phyloP scores from a whole-genome alignment of 2,888 invertebrate species.

The Ctenicera cuprea region DNA sequence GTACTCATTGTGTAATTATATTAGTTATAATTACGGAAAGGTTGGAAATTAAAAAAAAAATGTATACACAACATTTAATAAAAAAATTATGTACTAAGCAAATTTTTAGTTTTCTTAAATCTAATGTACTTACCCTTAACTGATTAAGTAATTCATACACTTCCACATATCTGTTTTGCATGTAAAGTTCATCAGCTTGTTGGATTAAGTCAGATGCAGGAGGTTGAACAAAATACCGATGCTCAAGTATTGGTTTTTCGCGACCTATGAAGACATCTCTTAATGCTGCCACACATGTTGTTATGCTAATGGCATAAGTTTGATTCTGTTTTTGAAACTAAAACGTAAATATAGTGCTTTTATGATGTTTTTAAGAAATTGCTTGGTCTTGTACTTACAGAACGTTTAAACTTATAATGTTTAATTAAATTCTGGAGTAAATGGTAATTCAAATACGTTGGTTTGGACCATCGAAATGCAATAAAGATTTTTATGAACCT shows the following conservation, averaged over 20 bases:
- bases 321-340: neutral
- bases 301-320: neutral
- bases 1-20: too few species aligned
- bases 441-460: too few species aligned
- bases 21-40: too few species aligned
- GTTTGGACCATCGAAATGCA: too few species aligned
- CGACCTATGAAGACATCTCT: neutral
- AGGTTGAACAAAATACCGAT: neutral
- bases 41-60: too few species aligned
- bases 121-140: slow-evolving; percentile 14
- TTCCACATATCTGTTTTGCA: slow-evolving; percentile 79
- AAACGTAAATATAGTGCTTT: neutral
- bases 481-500: too few species aligned
- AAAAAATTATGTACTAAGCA: too few species aligned
- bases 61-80: too few species aligned
- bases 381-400: neutral
- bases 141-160: slow-evolving; percentile 77
- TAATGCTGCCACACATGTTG: neutral
- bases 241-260: neutral
- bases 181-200: slow-evolving; percentile 81
- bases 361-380: neutral
- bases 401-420: neutral
- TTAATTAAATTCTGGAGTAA: neutral
- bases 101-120: neutral
- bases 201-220: slow-evolving; percentile 70